phyloP scores from a whole-genome alignment of 1,140 invertebrate species.

The Trachelipus rathkii region DNA sequence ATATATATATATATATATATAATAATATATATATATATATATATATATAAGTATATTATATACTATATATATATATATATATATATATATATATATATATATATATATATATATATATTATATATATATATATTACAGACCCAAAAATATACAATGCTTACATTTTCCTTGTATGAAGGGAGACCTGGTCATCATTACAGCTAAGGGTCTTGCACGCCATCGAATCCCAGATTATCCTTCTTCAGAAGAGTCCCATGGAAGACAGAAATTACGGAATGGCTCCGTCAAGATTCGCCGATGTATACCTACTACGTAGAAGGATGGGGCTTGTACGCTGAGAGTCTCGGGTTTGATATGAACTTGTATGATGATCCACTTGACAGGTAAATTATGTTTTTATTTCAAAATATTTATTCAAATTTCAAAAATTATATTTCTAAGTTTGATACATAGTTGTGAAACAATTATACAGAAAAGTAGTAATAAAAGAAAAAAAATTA shows the following conservation, averaged over 20 bases:
- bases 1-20: too few species aligned
- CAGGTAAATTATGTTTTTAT: slow-evolving; percentile 28
- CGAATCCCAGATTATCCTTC: slow-evolving; percentile 28
- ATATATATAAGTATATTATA: too few species aligned
- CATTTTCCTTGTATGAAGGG: slow-evolving; percentile 51
- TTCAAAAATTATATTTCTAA: too few species aligned
- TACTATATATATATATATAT: too few species aligned
- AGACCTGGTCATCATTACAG: slow-evolving; percentile 52
- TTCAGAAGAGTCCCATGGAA: slow-evolving; percentile 22
- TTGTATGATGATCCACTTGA: slow-evolving; percentile 48
- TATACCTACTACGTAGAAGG: slow-evolving; percentile 49
- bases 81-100: too few species aligned
- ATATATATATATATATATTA: too few species aligned
- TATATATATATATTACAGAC: slow-evolving; percentile 45
- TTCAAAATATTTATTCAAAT: too few species aligned
- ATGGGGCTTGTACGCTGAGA: slow-evolving; percentile 53
- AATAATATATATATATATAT: too few species aligned
- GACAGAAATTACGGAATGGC: slow-evolving; percentile 41
- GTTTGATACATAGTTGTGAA: too few species aligned
- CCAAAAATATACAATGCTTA: slow-evolving; percentile 49
- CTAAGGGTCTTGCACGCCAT: slow-evolving; percentile 45
- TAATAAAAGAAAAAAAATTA: too few species aligned
- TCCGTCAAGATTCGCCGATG: slow-evolving; percentile 52
- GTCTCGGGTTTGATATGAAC: slow-evolving; percentile 51
- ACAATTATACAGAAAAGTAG: too few species aligned